A percentile compares a stretch with the other conserved stretches of the same genome.
These are phyloP conservation scores for Ctenicera cuprea DNA, from an alignment of 2,888 invertebrate species.

Conservation along the genomic window DNA sequence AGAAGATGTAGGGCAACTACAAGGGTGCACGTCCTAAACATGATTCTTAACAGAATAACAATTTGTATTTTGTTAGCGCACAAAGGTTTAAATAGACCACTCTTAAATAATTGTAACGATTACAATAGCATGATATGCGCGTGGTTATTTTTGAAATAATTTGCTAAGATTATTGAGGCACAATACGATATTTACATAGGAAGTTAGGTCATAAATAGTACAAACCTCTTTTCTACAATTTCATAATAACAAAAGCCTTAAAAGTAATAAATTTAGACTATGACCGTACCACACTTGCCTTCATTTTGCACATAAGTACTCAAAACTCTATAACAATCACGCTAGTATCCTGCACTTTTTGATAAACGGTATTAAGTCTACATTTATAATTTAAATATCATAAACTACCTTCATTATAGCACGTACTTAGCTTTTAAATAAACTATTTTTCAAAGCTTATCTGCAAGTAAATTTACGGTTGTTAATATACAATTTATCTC, in stretches of 20 bases:
- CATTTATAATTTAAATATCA: slow-evolving; percentile 10
- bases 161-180: slow-evolving; percentile 26
- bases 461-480: slow-evolving; percentile 1
- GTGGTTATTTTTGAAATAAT: slow-evolving; percentile 33
- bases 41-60: slow-evolving; percentile 37
- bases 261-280: not conserved
- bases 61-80: slow-evolving; percentile 38
- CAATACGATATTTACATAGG: slow-evolving; percentile 19
- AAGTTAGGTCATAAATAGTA: not conserved
- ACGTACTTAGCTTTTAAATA: slow-evolving; percentile 10
- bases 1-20: slow-evolving; percentile 4
- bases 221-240: not conserved
- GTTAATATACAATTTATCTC: not conserved
- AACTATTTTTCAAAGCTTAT: slow-evolving; percentile 13
- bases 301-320: slow-evolving; percentile 1
- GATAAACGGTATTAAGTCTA: slow-evolving; percentile 3
- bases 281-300: too few species aligned
- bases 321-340: slow-evolving; percentile 7
- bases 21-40: slow-evolving; percentile 7
- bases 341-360: slow-evolving; percentile 1
- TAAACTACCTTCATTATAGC: slow-evolving; percentile 5
- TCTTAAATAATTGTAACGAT: slow-evolving; percentile 40
- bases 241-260: not conserved
- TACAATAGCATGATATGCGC: slow-evolving; percentile 42
- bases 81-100: slow-evolving; percentile 48